These are phyloP conservation scores for Ophiothrix spiculata DNA, from an alignment of 35 echinoderm and acorn worm species.

Conservation along the genomic window DNA sequence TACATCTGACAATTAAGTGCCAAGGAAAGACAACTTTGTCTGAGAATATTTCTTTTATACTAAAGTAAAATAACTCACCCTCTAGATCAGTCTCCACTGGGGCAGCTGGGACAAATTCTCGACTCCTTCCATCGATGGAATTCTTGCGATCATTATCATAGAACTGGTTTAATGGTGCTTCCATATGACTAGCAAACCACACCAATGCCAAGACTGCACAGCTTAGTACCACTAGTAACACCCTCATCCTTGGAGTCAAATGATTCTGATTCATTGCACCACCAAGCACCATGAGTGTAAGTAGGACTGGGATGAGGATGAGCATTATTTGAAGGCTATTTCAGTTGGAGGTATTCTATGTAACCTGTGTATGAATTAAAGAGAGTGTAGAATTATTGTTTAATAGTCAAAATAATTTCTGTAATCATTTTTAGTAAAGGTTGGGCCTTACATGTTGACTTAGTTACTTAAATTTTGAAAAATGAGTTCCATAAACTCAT, in stretches of 20 bases:
- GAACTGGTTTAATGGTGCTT: neutral
- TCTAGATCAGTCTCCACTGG: neutral
- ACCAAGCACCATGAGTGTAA: neutral
- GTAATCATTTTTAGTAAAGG: too few relatives aligned
- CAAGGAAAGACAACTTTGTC: too few relatives aligned
- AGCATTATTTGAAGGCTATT: too few relatives aligned
- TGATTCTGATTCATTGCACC: neutral
- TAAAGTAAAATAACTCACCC: neutral
- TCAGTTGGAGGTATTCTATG: too few relatives aligned
- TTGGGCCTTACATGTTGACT: too few relatives aligned
- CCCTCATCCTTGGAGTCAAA: neutral
- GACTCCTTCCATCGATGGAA: neutral
- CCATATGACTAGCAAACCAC: neutral
- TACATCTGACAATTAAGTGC: too few relatives aligned
- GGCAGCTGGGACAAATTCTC: neutral
- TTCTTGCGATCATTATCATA: neutral
- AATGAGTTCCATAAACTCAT: too few relatives aligned
- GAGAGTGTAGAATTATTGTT: too few relatives aligned
- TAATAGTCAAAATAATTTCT: too few relatives aligned
- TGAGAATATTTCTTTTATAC: too few relatives aligned
- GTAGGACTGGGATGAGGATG: neutral
- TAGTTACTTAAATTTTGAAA: too few relatives aligned
- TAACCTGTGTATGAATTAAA: too few relatives aligned
- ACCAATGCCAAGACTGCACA: neutral
- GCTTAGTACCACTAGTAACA: neutral